Evolutionary conservation across 2,888 invertebrate species (phyloP), one percentile per base, ranked within the genome.

Genomic region (Nomada fucata): DNA sequence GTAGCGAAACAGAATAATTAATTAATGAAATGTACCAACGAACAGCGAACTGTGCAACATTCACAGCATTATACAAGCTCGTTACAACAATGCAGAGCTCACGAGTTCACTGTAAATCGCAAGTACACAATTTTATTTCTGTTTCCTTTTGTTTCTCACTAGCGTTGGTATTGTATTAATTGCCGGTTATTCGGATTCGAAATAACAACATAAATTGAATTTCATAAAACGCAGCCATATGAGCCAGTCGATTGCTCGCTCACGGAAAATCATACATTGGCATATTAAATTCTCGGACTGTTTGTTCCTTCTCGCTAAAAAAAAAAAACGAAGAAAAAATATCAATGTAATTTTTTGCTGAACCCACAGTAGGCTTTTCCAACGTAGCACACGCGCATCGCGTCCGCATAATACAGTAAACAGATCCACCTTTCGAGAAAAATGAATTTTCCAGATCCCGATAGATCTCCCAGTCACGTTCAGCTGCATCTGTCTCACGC

Each of bases 401-500:
- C 13, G 0, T 18, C 36, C 23, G 42, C 13, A 44, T 68, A n/a
- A 1, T 4, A 55, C 18, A n/a, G 20, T 9, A 59, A 65, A 18
- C 26, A 29, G 44, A 15, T 44, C 0, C 18, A 26, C 23, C 23
- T 29, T 29, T 11, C 15, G 0, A 11, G 36, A 52, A 61, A 50
- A 42, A 60, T 11, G 50, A 53, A n/a, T 42, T 75, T 29, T 5
- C 29, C 13, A 20, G 53, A 55, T 52, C 71, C 55, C 60, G 50
- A 63, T 29, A 50, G 18, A 13, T 55, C 20, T 29, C 26, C 26
- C 9, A 50, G 63, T 60, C 68, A 23, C 63, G 80, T 61, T 53
- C 61, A 52, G 44, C 18, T 26, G 61, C 61, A 44, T 67, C 26
- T 29, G 57, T 68, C 64, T 26, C 20, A 15, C 29, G 23, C 23